Evolutionary conservation across 1,140 invertebrate genomes (phyloP).

Genomic region (Euura lappo): DNA sequence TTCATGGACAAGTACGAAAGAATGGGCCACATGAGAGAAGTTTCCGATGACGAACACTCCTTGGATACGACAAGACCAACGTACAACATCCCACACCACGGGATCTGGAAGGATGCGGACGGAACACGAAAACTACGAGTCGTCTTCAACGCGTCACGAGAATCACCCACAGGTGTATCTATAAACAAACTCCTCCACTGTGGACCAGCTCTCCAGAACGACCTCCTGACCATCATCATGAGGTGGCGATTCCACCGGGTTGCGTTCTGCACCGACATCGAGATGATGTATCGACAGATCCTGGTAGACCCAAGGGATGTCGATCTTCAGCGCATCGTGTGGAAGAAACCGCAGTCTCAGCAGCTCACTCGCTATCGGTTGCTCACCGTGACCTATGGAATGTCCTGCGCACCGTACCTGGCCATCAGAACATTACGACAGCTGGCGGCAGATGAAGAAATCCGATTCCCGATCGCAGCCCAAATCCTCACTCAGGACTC

Average conservation of each 20-base stretch:
- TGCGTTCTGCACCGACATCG: conserved; percentile 32
- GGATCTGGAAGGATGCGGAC: not conserved
- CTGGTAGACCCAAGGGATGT: conserved; percentile 27
- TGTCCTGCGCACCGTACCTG: conserved; percentile 38
- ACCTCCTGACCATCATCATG: conserved; percentile 12
- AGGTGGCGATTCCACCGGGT: conserved; percentile 13
- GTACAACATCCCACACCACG: not conserved
- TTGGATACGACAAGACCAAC: not conserved
- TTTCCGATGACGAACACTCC: not conserved
- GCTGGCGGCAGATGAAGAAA: conserved; percentile 34
- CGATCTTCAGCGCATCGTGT: conserved; percentile 43
- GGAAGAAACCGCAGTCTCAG: conserved; percentile 25
- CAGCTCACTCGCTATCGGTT: conserved; percentile 36
- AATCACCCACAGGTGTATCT: conserved; percentile 12
- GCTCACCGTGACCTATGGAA: conserved; percentile 51
- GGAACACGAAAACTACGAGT: conserved; percentile 25
- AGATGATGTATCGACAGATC: conserved; percentile 46
- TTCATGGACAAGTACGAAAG: conserved; percentile 41
- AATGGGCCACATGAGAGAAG: conserved; percentile 39
- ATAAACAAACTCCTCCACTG: conserved; percentile 24
- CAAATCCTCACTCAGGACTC: conserved; percentile 21
- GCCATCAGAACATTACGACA: conserved; percentile 40
- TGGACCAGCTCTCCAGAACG: conserved; percentile 15
- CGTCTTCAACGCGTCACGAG: conserved; percentile 25
- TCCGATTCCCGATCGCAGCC: conserved; percentile 32